Conservation (phyloP, 2,888 invertebrate species). For the Zhengitettix transpicula region DNA sequence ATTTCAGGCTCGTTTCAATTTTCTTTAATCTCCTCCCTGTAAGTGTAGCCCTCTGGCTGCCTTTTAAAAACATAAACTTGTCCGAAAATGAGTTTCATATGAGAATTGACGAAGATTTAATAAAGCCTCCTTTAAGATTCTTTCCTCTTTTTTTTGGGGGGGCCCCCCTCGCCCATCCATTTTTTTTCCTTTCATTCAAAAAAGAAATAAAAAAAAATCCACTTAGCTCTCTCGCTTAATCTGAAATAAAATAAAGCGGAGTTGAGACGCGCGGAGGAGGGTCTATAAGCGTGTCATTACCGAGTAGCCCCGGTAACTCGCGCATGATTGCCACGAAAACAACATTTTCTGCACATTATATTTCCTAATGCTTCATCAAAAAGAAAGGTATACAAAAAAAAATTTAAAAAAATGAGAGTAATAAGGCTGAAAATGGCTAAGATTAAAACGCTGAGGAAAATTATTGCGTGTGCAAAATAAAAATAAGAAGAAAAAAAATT, state of each 20-base stretch:
- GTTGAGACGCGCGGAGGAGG: not conserved
- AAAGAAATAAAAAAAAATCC: not conserved
- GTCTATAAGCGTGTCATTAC: constrained; percentile 5
- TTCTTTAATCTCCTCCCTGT: constrained; percentile 14
- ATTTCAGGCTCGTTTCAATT: constrained; percentile 15
- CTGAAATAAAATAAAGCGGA: not conserved
- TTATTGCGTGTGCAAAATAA: not conserved
- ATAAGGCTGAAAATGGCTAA: constrained; percentile 8
- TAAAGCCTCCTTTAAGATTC: constrained; percentile 10
- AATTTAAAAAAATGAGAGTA: constrained; percentile 7
- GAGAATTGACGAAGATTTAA: constrained; percentile 16
- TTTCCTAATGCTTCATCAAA: constrained; percentile 11
- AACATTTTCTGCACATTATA: constrained; percentile 11
- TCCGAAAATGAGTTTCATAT: constrained; percentile 15
- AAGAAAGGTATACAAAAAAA: not conserved
- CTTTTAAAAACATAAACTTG: constrained; percentile 15
- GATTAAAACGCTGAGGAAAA: constrained; percentile 8
- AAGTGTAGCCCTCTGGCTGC: constrained; percentile 13
- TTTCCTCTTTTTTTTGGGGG: constrained; percentile 5
- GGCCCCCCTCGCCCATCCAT: not conserved
- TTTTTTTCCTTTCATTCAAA: not conserved
- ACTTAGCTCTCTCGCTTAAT: not conserved
- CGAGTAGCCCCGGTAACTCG: not conserved
- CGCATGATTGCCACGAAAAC: constrained; percentile 9
- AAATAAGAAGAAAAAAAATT: no score